Evolutionary conservation across 2,797 vertebrate genomes (phyloP).

Genomic region (Adelosebastes latens): DNA sequence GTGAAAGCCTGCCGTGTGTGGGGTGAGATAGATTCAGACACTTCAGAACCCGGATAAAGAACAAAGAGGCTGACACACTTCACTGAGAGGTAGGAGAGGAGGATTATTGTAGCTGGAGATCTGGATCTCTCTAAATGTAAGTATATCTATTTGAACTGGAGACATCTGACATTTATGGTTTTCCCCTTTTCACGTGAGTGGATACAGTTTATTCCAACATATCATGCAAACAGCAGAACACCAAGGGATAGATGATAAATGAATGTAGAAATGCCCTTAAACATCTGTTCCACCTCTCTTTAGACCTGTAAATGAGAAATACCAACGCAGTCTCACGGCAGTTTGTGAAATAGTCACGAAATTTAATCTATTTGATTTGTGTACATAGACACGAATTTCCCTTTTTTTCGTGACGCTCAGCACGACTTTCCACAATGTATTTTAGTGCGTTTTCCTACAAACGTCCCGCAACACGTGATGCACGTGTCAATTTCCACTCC

Average conservation of each 20-base stretch:
- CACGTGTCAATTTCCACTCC: too few species aligned
- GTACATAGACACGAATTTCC: too few species aligned
- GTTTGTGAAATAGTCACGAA: too few species aligned
- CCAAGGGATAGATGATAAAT: not conserved
- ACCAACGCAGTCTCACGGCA: too few species aligned
- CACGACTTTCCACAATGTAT: accelerated
- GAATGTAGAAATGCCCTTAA: too few species aligned
- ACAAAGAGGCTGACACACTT: constrained; percentile 9
- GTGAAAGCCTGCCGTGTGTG: not conserved
- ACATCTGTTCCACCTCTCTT: too few species aligned
- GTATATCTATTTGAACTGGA: not conserved
- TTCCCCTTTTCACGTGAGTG: not conserved
- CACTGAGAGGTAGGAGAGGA: not conserved
- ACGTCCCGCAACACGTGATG: too few species aligned
- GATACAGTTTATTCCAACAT: not conserved
- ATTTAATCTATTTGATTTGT: too few species aligned
- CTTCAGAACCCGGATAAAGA: not conserved
- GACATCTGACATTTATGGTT: not conserved
- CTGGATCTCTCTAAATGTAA: not conserved
- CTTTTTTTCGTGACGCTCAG: too few species aligned
- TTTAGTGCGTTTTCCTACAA: too few species aligned
- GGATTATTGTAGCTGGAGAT: constrained; percentile 18
- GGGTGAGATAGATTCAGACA: constrained; percentile 2
- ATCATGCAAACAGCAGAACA: not conserved
- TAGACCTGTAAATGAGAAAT: too few species aligned